Conservation (phyloP, 2,888 invertebrate species). For the Harpagoxenus sublaevis region DNA sequence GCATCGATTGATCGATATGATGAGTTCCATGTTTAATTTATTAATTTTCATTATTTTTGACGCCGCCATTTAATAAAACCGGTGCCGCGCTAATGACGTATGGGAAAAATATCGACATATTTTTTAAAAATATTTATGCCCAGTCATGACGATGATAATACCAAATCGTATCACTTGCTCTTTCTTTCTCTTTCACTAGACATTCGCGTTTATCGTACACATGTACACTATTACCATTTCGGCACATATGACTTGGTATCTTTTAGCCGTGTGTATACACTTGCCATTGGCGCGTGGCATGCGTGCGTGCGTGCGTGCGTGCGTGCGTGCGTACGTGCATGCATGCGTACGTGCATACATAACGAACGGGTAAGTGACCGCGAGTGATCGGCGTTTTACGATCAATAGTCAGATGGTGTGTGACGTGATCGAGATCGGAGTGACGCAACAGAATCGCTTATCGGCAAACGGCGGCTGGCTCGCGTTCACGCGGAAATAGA, state of each 20-base stretch:
- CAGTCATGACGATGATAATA: constrained; percentile 24
- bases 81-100: not conserved
- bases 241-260: not conserved
- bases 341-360: not conserved
- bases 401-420: constrained; percentile 38
- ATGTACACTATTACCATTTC: not conserved
- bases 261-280: not conserved
- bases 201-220: not conserved
- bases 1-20: not conserved
- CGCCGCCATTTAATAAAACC: not conserved
- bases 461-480: not conserved
- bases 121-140: not conserved
- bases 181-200: not conserved
- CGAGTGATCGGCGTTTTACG: constrained; percentile 42
- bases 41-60: not conserved
- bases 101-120: not conserved
- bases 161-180: not conserved
- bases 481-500: constrained; percentile 29
- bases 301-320: not conserved
- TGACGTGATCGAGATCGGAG: constrained; percentile 47
- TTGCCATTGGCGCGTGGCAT: not conserved
- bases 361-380: constrained; percentile 64
- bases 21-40: not conserved
- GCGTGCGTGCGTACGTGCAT: not conserved
- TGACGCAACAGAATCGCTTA: constrained; percentile 58